Evolutionary conservation across 2,113 vertebrate species (phyloP).

Genomic region (Mustelus asterias): DNA sequence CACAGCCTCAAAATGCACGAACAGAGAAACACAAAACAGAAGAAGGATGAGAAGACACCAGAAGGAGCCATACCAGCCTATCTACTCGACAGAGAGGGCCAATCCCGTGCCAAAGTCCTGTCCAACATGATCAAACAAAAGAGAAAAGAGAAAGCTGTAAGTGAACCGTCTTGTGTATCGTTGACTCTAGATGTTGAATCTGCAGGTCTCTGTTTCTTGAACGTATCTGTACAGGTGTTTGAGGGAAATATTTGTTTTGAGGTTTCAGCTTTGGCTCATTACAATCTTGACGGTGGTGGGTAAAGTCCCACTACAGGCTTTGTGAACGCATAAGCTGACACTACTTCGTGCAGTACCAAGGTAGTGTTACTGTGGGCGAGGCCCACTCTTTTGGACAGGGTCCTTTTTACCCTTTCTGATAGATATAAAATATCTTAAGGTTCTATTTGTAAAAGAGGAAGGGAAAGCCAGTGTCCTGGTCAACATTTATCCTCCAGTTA

Average conservation of each 20-base stretch:
- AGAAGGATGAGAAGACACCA: constrained; percentile 89
- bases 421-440: background rate
- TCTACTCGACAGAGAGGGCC: constrained; percentile 89
- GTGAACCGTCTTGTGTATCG: constrained; percentile 46
- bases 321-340: background rate
- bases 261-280: background rate
- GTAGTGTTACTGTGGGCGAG: too few species aligned
- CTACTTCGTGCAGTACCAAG: background rate
- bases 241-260: background rate
- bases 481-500: background rate
- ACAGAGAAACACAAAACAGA: constrained; percentile 89
- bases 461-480: background rate
- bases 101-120: constrained; percentile 85
- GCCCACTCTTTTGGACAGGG: background rate
- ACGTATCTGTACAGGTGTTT: background rate
- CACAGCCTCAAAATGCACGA: constrained; percentile 95
- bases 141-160: constrained; percentile 96
- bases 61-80: constrained; percentile 91
- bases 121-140: constrained; percentile 99
- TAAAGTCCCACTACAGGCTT: background rate
- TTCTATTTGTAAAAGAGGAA: background rate
- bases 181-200: background rate
- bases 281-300: background rate
- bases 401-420: background rate
- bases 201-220: background rate